Evolutionary conservation across 2,888 invertebrate genomes (phyloP), one percentile per base, ranked within the genome.

Genomic region (Agrochola litura): DNA sequence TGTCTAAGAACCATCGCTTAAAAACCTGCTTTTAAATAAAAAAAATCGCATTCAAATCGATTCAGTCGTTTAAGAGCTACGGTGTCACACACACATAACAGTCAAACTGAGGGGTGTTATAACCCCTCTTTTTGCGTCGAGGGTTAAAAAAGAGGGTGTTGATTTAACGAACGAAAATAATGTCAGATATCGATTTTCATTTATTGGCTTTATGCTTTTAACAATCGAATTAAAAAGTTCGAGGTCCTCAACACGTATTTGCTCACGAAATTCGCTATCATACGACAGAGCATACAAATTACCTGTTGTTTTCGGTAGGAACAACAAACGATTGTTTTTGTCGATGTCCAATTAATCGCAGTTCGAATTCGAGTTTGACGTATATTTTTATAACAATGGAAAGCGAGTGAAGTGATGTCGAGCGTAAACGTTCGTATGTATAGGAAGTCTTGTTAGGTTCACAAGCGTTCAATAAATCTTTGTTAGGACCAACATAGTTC

Each of bases 251-350:
- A 56, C 30, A 37, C 69, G 60, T 82, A 16, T 85, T 82, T 84
- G 65, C 75, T 75, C 43, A 63, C 72, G 63, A 66, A 64, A 52
- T 82, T 66, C 69, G 72, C 41, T 66, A 60, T 79, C 72, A 82
- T 64, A 64, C 73, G 63, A 30, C 49, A 82, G 67, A 64, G 41
- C 77, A 74, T 65, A 82, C 65, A 75, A 64, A 77, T 75, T 69
- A 68, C 66, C 46, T 79, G 77, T 74, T 83, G 61, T 84, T 86
- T 74, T 76, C 65, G 25, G 41, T 76, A 37, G 61, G 69, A 67
- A 76, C 37, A 86, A 85, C 61, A 81, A 25, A 64, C 71, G 63
- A 65, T 82, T 86, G 82, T 86, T 86, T 87, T 86, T 63, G 25
- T 54, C 58, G 60, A 78, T 71, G 66, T 41, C 85, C 83, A 78